A percentile compares a stretch with the other conserved stretches of the same genome.
Evolutionary conservation across 2,888 invertebrate species (phyloP).

Genomic region (Gonocerus acuteangulatus): DNA sequence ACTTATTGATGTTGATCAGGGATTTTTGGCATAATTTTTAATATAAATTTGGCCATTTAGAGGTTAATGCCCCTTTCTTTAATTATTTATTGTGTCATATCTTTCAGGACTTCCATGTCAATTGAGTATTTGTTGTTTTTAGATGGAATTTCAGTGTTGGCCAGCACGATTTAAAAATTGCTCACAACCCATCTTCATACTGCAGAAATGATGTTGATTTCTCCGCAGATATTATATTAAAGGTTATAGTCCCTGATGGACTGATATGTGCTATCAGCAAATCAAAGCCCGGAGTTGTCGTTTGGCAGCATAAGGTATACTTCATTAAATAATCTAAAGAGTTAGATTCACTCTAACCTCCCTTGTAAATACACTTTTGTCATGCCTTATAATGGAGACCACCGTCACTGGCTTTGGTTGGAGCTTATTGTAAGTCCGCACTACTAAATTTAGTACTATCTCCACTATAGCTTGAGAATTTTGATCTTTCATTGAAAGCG

Average conservation of each 20-base stretch:
- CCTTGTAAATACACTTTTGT: background rate
- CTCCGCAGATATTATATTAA: slow-evolving; percentile 49
- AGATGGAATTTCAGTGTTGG: slow-evolving; percentile 96
- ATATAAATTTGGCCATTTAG: no score
- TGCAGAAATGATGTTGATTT: slow-evolving; percentile 39
- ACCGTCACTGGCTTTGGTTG: no score
- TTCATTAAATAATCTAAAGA: background rate
- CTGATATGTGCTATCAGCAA: slow-evolving; percentile 59
- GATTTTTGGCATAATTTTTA: no score
- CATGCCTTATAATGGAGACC: no score
- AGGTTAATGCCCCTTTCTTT: no score
- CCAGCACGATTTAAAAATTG: slow-evolving; percentile 67
- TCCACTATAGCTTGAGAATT: no score
- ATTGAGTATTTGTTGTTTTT: no score
- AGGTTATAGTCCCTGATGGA: slow-evolving; percentile 65
- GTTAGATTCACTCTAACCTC: no score
- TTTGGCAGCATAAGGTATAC: slow-evolving; percentile 70
- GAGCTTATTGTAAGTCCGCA: background rate
- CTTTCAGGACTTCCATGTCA: no score
- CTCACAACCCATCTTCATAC: slow-evolving; percentile 42
- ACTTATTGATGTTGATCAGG: no score
- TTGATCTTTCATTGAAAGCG: no score
- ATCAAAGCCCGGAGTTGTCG: slow-evolving; percentile 49
- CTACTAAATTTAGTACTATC: background rate
- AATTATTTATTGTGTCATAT: no score